Evolutionary conservation across 2,888 invertebrate species (phyloP), one percentile per base, ranked within the genome.

Genomic region (Neoaliturus tenellus): DNA sequence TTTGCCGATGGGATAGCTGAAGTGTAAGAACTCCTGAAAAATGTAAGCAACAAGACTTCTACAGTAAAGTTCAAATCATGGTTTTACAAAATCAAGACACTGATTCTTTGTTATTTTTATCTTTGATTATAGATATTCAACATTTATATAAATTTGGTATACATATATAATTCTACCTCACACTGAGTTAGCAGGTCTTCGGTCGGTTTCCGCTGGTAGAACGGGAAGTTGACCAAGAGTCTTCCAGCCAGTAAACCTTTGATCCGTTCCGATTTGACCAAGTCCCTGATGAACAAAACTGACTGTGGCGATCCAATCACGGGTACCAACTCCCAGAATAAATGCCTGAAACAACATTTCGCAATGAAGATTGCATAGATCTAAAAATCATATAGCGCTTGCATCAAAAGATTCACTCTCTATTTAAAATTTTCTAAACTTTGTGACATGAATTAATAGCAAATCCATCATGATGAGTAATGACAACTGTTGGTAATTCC

Each of bases 241-340:
- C 94, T 93, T 5, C 94, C 92, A 0, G 95, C 92, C 0, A 93
- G 93, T 0, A 94, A 92, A 31, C 94, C 93, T 87, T 94, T 94
- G 0, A 95, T 92, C 90, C 93, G 91, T 31, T 91, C 91, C 39
- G 93, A 92, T 33, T 93, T 89, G 0, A 95, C 93, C 62, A 95
- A 90, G 87, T 95, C 93, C 85, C 93, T 92, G 39, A 95, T 93
- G 78, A 95, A 92, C 67, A 93, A 90, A 0, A 94, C 94, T 1
- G 95, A 93, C 0, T 93, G 93, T 39, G 92, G 93, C 8, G 94
- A 95, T 58, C 95, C 93, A 33, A 94, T 93, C 87, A 95, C 93
- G 0, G 95, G 95, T 41, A 95, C 91, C 0, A 94, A 92, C 89
- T 95, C 95, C 86, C 95, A 90, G 88, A 95, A 95, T 88, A 95